Conservation (phyloP, 2,797 vertebrate genomes). For the Micrastur ruficollis region DNA sequence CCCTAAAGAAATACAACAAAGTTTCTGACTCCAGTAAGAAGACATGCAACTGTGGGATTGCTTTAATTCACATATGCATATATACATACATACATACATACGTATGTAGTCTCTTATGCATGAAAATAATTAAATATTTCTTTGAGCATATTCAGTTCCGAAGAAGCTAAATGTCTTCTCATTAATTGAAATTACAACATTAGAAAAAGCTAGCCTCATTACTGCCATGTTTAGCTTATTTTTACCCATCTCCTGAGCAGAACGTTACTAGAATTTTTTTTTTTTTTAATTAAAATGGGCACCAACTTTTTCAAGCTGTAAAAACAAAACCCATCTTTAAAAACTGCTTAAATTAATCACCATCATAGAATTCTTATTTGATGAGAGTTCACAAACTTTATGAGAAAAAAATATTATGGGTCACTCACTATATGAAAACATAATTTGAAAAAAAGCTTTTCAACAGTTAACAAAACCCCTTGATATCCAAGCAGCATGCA, state of each 20-base stretch:
- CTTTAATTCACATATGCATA: background rate
- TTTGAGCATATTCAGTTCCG: background rate
- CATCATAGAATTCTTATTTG: background rate
- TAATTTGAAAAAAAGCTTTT: slow-evolving; percentile 43
- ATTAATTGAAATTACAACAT: slow-evolving; percentile 11
- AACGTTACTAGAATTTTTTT: slow-evolving; percentile 1
- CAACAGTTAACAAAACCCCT: slow-evolving; percentile 42
- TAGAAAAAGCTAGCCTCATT: slow-evolving; percentile 12
- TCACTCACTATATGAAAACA: slow-evolving; percentile 53
- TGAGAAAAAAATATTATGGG: slow-evolving; percentile 39
- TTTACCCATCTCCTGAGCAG: slow-evolving; percentile 11
- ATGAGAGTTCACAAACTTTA: slow-evolving; percentile 17
- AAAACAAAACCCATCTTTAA: slow-evolving; percentile 15
- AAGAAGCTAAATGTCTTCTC: background rate
- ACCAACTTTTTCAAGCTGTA: slow-evolving; percentile 30
- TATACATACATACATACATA: background rate
- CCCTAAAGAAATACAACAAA: background rate
- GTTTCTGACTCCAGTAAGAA: background rate
- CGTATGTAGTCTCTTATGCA: background rate
- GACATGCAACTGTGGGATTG: background rate
- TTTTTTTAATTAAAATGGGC: slow-evolving; percentile 1
- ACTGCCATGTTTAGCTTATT: background rate
- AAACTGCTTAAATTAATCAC: background rate
- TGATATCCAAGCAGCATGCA: slow-evolving; percentile 35
- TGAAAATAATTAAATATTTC: background rate